Conservation (phyloP, 2,797 vertebrate species). For the Gallinago solitaria region DNA sequence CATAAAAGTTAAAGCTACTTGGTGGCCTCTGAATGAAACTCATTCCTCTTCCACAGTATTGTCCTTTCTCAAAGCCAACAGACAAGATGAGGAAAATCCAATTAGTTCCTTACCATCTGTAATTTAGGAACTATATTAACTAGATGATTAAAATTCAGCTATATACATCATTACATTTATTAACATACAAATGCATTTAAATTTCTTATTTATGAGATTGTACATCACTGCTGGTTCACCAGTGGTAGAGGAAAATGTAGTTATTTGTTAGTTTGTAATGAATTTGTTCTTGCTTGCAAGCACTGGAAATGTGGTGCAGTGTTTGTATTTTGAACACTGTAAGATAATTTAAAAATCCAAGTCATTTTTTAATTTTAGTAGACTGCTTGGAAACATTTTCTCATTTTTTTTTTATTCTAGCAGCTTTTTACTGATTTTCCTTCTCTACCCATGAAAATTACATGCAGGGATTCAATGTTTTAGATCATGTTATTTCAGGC, state of each 20-base stretch:
- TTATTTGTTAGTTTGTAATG: background rate
- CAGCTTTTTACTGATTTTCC: background rate
- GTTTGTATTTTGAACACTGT: background rate
- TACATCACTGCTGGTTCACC: background rate
- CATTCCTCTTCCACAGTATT: background rate
- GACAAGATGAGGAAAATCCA: background rate
- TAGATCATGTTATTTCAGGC: background rate
- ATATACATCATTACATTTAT: background rate
- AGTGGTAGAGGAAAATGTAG: background rate
- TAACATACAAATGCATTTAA: background rate
- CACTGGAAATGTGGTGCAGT: background rate
- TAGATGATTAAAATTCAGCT: background rate
- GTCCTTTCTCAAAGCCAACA: background rate
- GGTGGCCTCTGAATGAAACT: background rate
- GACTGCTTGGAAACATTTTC: background rate
- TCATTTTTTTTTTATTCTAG: background rate
- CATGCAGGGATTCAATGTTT: background rate
- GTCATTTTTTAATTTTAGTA: background rate
- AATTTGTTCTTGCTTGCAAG: background rate
- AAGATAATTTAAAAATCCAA: background rate
- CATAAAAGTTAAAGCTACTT: background rate
- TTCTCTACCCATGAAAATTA: background rate
- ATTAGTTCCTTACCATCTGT: background rate
- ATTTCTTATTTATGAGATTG: slow-evolving; percentile 1
- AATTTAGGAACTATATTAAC: background rate